Base-by-base conservation (phyloP, 2,797 vertebrate species). In the Argyrosomus regius region DNA sequence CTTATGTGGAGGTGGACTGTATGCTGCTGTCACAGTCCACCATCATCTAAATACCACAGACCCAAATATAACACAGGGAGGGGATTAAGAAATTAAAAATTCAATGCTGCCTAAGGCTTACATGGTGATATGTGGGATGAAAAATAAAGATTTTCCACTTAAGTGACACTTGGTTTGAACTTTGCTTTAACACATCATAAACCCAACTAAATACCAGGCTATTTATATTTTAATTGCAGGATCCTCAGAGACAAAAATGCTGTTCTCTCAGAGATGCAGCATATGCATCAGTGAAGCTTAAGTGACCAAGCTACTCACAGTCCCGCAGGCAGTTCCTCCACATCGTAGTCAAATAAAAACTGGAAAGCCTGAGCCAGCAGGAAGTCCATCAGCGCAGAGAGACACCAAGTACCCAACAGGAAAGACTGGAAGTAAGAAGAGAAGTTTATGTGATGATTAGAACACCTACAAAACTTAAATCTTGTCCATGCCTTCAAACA, bases 251-350 rank as follows among this genome's bases (percentile, higher is more conserved):
- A 28, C 14, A 14, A 54, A 54, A 72, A 2, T 69, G 20, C 4
- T 6, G 5, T 52, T 71, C 7, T 45, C 31, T 75, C 18, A 58
- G 28, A 70, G 17, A 73, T 12, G 18, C 11, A 60, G 68, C 10
- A 60, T 12, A 12, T 9, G 26, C 0, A 11, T 28, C 18, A 60
- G 12, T 64, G 45, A 50, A 12, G 39, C 11, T n/a, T 3, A 26
- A 45, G 65, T 10, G 24, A 52, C 20, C 14, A 8, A 22, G 39
- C 17, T 67, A 98, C 98, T 98, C 95, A 99, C 98, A 97, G 95
- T 91, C 98, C 98, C 63, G 98, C 96, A 82, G 98, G 97, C 87
- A 99, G 95, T 81, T 95, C 95, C 86, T 93, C 96, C 83, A 98
- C 95, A 78, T 96, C 92, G 73, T 97, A 91, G 53, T 96, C 95